Evolutionary conservation across 2,797 vertebrate species (phyloP).

Genomic region (Cyclura pinguis): DNA sequence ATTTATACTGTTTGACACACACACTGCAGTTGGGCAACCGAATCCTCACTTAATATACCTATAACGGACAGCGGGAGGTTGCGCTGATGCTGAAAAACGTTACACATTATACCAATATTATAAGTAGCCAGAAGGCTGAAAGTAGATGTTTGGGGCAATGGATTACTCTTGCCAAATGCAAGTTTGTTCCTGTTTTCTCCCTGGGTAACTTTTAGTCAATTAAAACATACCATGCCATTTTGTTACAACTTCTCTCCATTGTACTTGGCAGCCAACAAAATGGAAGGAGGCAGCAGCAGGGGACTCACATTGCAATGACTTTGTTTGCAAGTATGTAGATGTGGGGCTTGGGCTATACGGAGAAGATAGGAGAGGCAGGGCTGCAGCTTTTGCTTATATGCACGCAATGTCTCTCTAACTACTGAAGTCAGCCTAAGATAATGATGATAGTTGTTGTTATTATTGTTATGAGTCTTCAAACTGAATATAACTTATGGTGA

Average conservation of each 20-base stretch:
- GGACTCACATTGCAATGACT: not conserved
- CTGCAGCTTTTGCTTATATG: not conserved
- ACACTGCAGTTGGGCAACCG: not conserved
- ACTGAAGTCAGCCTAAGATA: not conserved
- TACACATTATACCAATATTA: not conserved
- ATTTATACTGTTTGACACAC: constrained; percentile 7
- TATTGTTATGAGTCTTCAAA: too few relatives aligned
- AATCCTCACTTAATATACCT: not conserved
- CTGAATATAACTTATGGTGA: too few relatives aligned
- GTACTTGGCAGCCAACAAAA: not conserved
- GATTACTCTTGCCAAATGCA: not conserved
- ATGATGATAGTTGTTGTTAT: too few relatives aligned
- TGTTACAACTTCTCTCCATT: not conserved
- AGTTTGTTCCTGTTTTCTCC: not conserved
- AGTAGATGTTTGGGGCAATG: not conserved
- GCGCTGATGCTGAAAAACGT: not conserved
- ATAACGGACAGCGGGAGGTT: not conserved
- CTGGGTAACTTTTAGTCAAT: not conserved
- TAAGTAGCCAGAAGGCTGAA: not conserved
- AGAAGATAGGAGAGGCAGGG: not conserved
- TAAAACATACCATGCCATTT: not conserved
- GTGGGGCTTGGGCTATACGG: not conserved
- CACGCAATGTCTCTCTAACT: not conserved
- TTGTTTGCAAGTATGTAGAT: not conserved
- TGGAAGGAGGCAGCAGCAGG: not conserved